A percentile compares a stretch with the other conserved stretches of the same genome.
These are phyloP conservation scores for Dioctria rufipes DNA, from an alignment of 2,888 invertebrate genomes.

Conservation along the genomic window DNA sequence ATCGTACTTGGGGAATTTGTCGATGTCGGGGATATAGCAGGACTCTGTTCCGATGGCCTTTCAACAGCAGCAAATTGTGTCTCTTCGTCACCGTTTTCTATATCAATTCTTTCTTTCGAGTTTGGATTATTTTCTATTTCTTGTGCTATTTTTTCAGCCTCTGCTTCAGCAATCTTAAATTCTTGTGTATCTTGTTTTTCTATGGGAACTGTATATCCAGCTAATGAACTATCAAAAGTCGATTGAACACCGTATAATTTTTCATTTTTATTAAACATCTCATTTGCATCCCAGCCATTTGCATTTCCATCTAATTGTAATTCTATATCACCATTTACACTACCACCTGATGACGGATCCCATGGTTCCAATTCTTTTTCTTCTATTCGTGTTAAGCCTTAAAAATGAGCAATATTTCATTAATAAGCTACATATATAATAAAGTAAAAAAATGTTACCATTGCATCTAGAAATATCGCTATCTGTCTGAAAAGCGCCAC, in stretches of 20 bases:
- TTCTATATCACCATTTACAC: slow-evolving; percentile 75
- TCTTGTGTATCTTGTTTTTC: slow-evolving; percentile 90
- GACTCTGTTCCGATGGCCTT: slow-evolving; percentile 71
- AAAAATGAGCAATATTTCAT: not conserved
- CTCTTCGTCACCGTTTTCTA: slow-evolving; percentile 96
- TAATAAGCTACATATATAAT: too few species aligned
- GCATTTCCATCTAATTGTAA: slow-evolving; percentile 82
- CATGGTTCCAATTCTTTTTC: slow-evolving; percentile 90
- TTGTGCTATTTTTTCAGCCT: slow-evolving; percentile 91
- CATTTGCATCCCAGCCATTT: slow-evolving; percentile 97
- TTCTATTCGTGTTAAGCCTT: slow-evolving; percentile 67
- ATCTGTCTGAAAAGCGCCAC: slow-evolving; percentile 91
- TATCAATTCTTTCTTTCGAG: slow-evolving; percentile 85
- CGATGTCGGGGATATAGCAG: slow-evolving; percentile 22
- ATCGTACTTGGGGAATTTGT: slow-evolving; percentile 41
- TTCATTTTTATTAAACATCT: slow-evolving; percentile 97
- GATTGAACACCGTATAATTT: slow-evolving; percentile 92
- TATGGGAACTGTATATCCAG: slow-evolving; percentile 92
- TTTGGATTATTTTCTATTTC: slow-evolving; percentile 92
- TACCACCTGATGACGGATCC: slow-evolving; percentile 78
- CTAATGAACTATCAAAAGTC: slow-evolving; percentile 91
- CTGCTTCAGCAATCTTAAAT: slow-evolving; percentile 77
- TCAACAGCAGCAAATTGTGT: slow-evolving; percentile 89
- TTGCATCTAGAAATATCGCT: slow-evolving; percentile 89
- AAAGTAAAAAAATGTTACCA: slow-evolving; percentile 72